Evolutionary conservation across 2,888 invertebrate genomes (phyloP), one percentile per base, ranked within the genome.

Genomic region (Hirudinaria manillensis): DNA sequence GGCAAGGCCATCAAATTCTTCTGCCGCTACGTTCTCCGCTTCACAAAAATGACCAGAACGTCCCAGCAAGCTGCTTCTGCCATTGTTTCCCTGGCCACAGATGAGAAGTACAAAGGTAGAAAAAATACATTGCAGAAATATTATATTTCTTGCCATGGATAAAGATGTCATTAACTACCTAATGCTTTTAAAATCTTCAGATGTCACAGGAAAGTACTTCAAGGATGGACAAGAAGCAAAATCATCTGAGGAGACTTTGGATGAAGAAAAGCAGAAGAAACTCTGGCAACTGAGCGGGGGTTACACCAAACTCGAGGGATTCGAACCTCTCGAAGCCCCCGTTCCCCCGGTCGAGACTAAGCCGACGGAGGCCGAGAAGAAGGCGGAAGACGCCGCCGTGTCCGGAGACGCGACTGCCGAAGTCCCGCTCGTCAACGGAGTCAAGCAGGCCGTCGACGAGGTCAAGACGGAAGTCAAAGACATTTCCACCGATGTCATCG

Each of bases 221-320:
- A 77, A 76, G 21, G 80, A 82, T 68, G 77, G 78, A 29, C 77
- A 77, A 24, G 82, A 81, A 76, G 74, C 72, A 34, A 78, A 78
- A 67, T 81, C 81, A 1, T 81, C 82, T 6, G 82, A 80, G 68
- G 83, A 83, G 74, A 78, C 83, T 0, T 65, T 77, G 51, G 78
- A 81, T 66, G 82, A 81, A 75, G 82, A 81, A 61, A 77, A 82
- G 27, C 81, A 81, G 79, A 80, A 82, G 78, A 80, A 79, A 70
- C 72, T 83, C 66, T 83, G 81, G 80, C 81, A 82, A 53, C 61
- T 82, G 74, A 81, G 81, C 75, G 83, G 80, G 19, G 80, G 81
- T 4, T 82, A 82, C 78, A 78, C 79, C 68, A 61, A 80, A 56
- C 74, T 83, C 75, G 81, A 82, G 29, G 82, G 82, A 3, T 82